These are phyloP conservation scores for Ophiothrix spiculata DNA, from an alignment of 35 echinoderm and acorn worm species.

Conservation along the genomic window DNA sequence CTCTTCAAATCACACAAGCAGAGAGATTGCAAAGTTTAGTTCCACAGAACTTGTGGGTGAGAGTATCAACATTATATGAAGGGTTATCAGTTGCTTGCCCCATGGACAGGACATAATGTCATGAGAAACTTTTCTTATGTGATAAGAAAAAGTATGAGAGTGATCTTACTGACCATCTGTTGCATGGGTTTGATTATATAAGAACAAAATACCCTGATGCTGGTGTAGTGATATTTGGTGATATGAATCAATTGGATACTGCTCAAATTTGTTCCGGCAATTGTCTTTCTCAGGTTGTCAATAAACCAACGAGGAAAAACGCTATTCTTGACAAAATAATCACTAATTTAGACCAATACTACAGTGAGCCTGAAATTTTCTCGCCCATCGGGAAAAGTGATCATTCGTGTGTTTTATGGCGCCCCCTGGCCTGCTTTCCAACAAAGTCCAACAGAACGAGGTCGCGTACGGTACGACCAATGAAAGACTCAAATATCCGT, in stretches of 20 bases:
- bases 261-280: too few relatives aligned
- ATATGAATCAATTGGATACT: background rate
- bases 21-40: too few relatives aligned
- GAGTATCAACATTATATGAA: too few relatives aligned
- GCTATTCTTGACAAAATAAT: background rate
- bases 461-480: background rate
- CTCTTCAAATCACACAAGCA: too few relatives aligned
- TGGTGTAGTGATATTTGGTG: background rate
- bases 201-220: background rate
- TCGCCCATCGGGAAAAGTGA: too few relatives aligned
- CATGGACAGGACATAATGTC: too few relatives aligned
- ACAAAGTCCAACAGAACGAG: background rate
- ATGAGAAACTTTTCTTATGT: background rate
- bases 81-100: too few relatives aligned
- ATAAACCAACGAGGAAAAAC: background rate
- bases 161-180: background rate
- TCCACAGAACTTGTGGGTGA: too few relatives aligned
- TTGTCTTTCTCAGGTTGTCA: background rate
- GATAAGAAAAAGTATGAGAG: background rate
- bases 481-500: background rate
- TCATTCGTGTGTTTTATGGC: background rate
- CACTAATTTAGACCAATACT: background rate
- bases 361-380: background rate
- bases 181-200: background rate
- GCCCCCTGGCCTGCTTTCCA: background rate